A percentile compares a stretch with the other conserved stretches of the same genome.
These are phyloP conservation scores for Yasuhikotakia modesta DNA, from an alignment of 2,797 vertebrate genomes.

Conservation along the genomic window DNA sequence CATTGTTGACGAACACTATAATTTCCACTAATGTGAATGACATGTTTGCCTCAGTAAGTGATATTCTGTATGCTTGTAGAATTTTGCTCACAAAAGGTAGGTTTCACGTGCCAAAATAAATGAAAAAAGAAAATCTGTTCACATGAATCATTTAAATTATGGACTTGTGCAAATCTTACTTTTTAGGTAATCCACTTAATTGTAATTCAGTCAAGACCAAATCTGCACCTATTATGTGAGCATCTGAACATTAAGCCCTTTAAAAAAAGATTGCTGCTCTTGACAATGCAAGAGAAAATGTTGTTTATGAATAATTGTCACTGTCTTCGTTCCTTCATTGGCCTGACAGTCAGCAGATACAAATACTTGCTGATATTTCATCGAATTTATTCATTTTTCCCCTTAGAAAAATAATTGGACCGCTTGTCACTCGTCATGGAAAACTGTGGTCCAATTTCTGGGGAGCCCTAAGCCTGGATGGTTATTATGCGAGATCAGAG, in stretches of 20 bases:
- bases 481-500: constrained; percentile 96
- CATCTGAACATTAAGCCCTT: no score
- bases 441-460: constrained; percentile 99
- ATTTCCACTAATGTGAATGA: constrained; percentile 60
- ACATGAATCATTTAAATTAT: not conserved
- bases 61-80: constrained; percentile 16
- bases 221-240: no score
- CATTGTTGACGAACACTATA: constrained; percentile 40
- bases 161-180: no score
- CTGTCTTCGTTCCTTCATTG: not conserved
- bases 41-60: constrained; percentile 52
- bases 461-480: constrained; percentile 93
- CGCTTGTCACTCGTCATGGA: constrained; percentile 91
- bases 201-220: no score
- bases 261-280: no score
- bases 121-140: not conserved
- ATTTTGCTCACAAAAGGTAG: constrained; percentile 5
- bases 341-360: not conserved
- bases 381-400: constrained; percentile 55
- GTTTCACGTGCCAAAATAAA: no score
- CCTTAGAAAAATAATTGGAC: constrained; percentile 92
- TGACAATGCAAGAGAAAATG: no score
- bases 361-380: constrained; percentile 28
- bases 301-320: no score
- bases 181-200: no score